Evolutionary conservation across 2,113 vertebrate species (phyloP).

Genomic region (Mirza zaza): DNA sequence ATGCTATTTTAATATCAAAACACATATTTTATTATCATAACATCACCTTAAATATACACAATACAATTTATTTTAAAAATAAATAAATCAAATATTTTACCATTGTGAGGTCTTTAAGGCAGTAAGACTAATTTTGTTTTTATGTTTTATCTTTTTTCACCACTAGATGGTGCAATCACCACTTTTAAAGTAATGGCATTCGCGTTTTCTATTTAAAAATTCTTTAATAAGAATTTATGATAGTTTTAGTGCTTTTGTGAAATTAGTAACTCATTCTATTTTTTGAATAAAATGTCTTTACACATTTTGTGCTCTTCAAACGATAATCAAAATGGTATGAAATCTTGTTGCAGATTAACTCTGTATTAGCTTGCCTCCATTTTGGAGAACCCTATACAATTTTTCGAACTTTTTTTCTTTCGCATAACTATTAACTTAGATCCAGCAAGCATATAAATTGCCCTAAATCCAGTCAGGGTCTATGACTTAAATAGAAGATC

Average conservation of each 20-base stretch:
- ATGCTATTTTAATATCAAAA: constrained; percentile 16
- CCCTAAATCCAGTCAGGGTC: neutral
- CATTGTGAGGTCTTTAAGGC: neutral
- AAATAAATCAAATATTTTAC: constrained; percentile 22
- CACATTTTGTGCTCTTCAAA: neutral
- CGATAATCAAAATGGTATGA: neutral
- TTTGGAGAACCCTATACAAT: neutral
- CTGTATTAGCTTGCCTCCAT: neutral
- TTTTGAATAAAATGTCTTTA: neutral
- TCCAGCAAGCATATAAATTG: neutral
- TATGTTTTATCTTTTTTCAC: neutral
- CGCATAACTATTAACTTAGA: neutral
- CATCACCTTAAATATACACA: neutral
- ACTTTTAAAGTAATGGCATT: neutral
- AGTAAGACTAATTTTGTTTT: neutral
- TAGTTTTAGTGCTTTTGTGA: neutral
- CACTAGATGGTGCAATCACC: constrained; percentile 58
- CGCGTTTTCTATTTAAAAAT: neutral
- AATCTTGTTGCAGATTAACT: constrained; percentile 1
- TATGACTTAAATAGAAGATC: neutral
- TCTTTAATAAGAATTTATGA: neutral
- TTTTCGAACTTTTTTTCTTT: neutral
- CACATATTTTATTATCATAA: neutral
- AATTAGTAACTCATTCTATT: neutral
- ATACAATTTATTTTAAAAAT: neutral